These are phyloP conservation scores for Lacerta agilis DNA, from an alignment of 2,797 vertebrate genomes.

Conservation along the genomic window DNA sequence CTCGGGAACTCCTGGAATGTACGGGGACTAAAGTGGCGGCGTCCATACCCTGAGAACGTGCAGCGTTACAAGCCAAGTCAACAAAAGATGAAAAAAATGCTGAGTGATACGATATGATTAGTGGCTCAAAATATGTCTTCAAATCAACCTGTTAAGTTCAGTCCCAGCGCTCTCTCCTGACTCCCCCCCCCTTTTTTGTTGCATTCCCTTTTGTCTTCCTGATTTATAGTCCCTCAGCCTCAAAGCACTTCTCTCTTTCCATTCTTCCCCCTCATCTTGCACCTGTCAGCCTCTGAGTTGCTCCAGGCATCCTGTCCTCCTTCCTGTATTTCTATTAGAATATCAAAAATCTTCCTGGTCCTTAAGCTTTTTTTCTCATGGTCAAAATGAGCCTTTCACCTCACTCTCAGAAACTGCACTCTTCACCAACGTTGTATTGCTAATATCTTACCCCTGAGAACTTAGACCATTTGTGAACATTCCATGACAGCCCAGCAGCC, in stretches of 20 bases:
- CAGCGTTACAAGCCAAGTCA: background rate
- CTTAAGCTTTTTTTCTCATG: background rate
- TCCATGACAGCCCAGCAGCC: too few relatives aligned
- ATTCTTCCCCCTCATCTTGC: background rate
- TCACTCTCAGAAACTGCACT: background rate
- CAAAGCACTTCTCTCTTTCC: background rate
- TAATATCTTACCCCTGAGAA: background rate
- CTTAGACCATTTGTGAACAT: background rate
- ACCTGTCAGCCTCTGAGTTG: background rate
- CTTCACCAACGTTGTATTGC: background rate
- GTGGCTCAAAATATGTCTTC: background rate
- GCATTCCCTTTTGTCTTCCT: too few relatives aligned
- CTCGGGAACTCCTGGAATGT: conserved; percentile 39
- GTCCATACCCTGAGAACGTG: background rate
- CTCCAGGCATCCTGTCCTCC: background rate
- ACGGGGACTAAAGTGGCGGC: background rate
- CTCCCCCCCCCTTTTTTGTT: too few relatives aligned
- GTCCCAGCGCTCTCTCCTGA: background rate
- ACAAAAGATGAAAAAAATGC: background rate
- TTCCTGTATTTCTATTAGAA: background rate
- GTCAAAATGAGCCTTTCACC: background rate
- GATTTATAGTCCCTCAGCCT: too few relatives aligned
- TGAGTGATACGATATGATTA: background rate
- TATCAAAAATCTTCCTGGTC: background rate
- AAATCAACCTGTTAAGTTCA: background rate